Conservation (phyloP, 30 jellyfish, hydroid and myxozoan genomes). For the Clytia hemisphaerica region DNA sequence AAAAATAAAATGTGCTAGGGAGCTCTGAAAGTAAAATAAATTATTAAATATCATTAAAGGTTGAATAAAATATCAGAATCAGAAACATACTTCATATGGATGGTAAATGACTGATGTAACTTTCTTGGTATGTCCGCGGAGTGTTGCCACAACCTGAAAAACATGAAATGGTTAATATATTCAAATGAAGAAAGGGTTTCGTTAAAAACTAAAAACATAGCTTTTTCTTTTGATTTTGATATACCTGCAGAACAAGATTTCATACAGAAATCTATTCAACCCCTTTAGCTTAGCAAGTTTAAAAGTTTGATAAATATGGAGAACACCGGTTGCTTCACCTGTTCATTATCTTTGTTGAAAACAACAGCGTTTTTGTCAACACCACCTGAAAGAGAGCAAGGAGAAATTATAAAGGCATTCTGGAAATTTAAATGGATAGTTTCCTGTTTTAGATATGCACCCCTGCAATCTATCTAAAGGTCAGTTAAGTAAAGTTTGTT, state of each 20-base stretch:
- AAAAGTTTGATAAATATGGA: neutral
- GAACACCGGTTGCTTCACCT: slow-evolving; percentile 31
- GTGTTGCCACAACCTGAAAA: slow-evolving; percentile 84
- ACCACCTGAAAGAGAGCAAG: slow-evolving; percentile 92
- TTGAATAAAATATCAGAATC: neutral
- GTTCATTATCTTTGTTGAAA: slow-evolving; percentile 90
- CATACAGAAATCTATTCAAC: no score
- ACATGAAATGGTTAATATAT: neutral
- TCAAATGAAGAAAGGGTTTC: no score
- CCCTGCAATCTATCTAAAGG: no score
- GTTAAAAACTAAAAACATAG: no score
- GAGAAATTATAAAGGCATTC: no score
- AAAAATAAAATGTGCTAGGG: neutral
- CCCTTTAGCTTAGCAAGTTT: neutral
- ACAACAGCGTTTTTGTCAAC: slow-evolving; percentile 94
- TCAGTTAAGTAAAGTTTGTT: no score
- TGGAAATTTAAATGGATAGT: no score
- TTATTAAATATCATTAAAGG: neutral
- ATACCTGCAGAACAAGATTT: no score
- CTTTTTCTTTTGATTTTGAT: no score
- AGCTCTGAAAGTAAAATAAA: no score
- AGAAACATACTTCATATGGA: slow-evolving; percentile 74
- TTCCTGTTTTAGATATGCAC: no score
- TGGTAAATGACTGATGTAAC: slow-evolving; percentile 94
- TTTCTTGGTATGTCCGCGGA: slow-evolving; percentile 97